Evolutionary conservation across 2,113 vertebrate species (phyloP).

Genomic region (Athene noctua): DNA sequence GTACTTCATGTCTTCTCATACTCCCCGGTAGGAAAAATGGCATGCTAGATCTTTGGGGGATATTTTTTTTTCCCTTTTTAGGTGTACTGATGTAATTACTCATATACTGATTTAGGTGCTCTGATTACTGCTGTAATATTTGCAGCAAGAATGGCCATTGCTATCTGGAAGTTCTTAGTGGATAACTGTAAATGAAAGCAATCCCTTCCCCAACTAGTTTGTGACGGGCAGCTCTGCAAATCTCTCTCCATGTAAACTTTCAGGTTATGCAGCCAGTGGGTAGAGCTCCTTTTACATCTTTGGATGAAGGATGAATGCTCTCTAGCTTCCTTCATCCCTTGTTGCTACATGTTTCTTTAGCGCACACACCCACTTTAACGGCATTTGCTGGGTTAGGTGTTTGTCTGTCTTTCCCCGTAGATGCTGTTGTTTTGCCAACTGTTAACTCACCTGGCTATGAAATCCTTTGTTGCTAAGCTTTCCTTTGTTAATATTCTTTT

Average conservation of each 20-base stretch:
- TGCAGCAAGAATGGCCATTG: rapidly evolving
- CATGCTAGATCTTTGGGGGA: background rate
- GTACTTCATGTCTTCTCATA: rapidly evolving
- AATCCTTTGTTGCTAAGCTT: background rate
- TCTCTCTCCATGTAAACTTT: background rate
- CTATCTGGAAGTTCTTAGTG: background rate
- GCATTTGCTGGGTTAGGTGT: background rate
- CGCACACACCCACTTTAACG: background rate
- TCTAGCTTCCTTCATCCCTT: background rate
- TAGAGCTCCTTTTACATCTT: background rate
- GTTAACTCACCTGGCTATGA: background rate
- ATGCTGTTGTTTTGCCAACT: background rate
- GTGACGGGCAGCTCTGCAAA: background rate
- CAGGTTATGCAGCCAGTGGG: background rate
- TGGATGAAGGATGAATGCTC: background rate
- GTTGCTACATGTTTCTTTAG: background rate
- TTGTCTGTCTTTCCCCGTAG: background rate
- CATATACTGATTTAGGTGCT: rapidly evolving
- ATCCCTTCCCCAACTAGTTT: background rate
- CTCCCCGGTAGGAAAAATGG: background rate
- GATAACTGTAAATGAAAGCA: background rate
- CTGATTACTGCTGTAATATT: background rate
- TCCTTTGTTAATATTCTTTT: background rate
- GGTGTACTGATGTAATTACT: background rate
- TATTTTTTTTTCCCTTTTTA: background rate